These are phyloP conservation scores for Trematomus bernacchii DNA, from an alignment of 2,797 vertebrate species.

Conservation along the genomic window DNA sequence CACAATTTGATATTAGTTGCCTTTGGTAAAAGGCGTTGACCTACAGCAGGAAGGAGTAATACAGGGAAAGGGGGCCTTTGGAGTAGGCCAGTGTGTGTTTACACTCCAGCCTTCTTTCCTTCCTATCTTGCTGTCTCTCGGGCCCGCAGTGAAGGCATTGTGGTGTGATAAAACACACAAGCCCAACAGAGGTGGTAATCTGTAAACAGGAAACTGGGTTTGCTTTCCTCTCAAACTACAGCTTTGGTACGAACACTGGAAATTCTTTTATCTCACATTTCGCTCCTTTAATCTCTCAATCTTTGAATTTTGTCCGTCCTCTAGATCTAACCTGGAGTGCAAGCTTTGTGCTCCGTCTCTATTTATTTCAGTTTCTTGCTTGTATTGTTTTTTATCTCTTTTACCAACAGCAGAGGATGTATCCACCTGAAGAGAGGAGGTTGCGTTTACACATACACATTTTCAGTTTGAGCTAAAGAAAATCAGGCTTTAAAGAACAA, in stretches of 20 bases:
- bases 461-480: constrained; percentile 24
- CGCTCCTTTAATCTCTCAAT: constrained; percentile 47
- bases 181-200: constrained; percentile 33
- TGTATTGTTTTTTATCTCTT: constrained; percentile 16
- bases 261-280: constrained; percentile 33
- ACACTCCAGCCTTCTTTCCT: constrained; percentile 42
- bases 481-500: constrained; percentile 39
- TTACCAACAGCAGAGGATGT: constrained; percentile 34
- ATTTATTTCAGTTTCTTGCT: constrained; percentile 28
- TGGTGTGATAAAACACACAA: constrained; percentile 40
- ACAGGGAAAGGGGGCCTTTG: constrained; percentile 8
- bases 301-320: constrained; percentile 41
- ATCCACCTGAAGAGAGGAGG: constrained; percentile 13
- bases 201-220: constrained; percentile 46
- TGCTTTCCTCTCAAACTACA: constrained; percentile 29
- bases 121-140: constrained; percentile 17
- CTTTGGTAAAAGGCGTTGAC: constrained; percentile 5
- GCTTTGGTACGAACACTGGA: constrained; percentile 24
- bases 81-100: constrained; percentile 36
- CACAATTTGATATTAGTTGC: constrained; percentile 4
- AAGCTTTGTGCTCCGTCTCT: constrained; percentile 27
- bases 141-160: constrained; percentile 26
- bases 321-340: constrained; percentile 4
- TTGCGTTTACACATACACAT: constrained; percentile 5
- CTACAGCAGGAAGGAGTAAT: constrained; percentile 13